Conservation (phyloP, 2,888 invertebrate genomes). For the Tetragonisca angustula region DNA sequence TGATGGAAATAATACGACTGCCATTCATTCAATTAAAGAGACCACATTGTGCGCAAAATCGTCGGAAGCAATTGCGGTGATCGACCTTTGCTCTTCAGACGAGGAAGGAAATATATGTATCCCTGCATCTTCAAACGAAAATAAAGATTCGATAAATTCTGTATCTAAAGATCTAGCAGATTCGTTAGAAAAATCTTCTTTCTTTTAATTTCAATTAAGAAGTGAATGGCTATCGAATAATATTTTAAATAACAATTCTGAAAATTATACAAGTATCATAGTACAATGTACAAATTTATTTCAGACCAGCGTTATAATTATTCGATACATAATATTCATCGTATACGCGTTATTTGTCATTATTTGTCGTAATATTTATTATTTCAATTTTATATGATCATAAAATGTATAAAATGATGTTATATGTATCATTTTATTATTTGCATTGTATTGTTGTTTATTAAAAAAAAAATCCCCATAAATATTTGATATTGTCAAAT, state of each 20-base stretch:
- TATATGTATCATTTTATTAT: constrained; percentile 29
- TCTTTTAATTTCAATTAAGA: constrained; percentile 68
- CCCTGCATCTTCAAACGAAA: constrained; percentile 72
- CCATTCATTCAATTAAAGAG: constrained; percentile 29
- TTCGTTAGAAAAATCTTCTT: constrained; percentile 62
- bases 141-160: constrained; percentile 72
- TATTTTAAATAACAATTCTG: constrained; percentile 50
- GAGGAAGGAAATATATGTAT: constrained; percentile 85
- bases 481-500: background rate
- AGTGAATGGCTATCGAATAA: constrained; percentile 69
- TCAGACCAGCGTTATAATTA: constrained; percentile 50
- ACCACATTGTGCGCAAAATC: constrained; percentile 20
- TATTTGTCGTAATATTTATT: constrained; percentile 72
- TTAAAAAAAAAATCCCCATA: background rate
- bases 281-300: constrained; percentile 59
- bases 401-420: constrained; percentile 27
- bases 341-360: constrained; percentile 47
- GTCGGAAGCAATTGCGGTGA: constrained; percentile 76
- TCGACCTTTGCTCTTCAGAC: constrained; percentile 89
- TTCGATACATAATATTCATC: constrained; percentile 5
- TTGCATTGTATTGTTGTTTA: constrained; percentile 25
- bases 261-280: constrained; percentile 53
- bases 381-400: constrained; percentile 57
- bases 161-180: constrained; percentile 29
- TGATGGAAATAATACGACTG: constrained; percentile 3